These are phyloP conservation scores for Drosophila miranda DNA, from an alignment of 1,140 invertebrate genomes.

Conservation along the genomic window DNA sequence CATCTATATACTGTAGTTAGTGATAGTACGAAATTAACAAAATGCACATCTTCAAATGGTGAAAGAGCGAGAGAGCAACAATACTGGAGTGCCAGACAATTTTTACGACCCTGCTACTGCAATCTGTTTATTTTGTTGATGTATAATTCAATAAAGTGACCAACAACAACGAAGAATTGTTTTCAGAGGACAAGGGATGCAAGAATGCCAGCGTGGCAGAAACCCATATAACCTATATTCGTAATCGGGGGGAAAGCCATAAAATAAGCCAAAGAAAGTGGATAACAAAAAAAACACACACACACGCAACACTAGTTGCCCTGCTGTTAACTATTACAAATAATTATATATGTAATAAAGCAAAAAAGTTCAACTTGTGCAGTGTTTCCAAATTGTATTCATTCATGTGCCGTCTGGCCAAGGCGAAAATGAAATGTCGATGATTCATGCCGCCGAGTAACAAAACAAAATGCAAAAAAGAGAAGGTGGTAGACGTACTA, in stretches of 20 bases:
- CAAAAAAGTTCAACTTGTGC: background rate
- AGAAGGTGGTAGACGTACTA: slow-evolving; percentile 21
- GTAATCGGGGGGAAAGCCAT: slow-evolving; percentile 14
- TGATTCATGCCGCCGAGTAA: slow-evolving; percentile 32
- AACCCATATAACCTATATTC: background rate
- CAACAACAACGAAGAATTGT: slow-evolving; percentile 1
- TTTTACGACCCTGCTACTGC: slow-evolving; percentile 22
- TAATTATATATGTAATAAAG: slow-evolving; percentile 41
- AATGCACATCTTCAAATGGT: too few species aligned
- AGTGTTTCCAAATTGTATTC: slow-evolving; percentile 5
- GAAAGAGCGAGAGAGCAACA: slow-evolving; percentile 10
- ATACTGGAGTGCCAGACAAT: background rate
- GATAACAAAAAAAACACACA: slow-evolving; percentile 18
- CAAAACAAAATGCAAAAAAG: slow-evolving; percentile 10
- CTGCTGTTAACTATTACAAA: slow-evolving; percentile 23
- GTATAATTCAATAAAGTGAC: slow-evolving; percentile 6
- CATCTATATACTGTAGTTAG: too few species aligned
- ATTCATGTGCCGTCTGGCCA: slow-evolving; percentile 14
- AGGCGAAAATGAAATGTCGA: slow-evolving; percentile 16
- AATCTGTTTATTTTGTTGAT: slow-evolving; percentile 25
- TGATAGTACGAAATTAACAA: too few species aligned
- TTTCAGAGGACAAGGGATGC: slow-evolving; percentile 19
- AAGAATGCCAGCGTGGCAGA: background rate
- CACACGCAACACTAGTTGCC: background rate
- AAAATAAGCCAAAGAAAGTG: slow-evolving; percentile 39